phyloP scores from a whole-genome alignment of 2,113 vertebrate genomes.

The Suncus etruscus region DNA sequence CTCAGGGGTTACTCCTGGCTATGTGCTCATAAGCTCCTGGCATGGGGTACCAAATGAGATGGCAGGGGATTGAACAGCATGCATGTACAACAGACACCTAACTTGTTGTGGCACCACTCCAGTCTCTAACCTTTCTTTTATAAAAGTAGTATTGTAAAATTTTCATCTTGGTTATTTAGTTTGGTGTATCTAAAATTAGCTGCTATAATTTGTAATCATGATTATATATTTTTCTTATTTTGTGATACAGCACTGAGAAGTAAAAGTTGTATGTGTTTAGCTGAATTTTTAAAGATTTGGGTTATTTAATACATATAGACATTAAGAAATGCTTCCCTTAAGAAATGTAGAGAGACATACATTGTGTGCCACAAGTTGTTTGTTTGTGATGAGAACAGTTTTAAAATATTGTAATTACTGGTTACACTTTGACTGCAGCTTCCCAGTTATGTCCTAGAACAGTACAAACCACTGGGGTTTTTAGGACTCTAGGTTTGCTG shows the following conservation, averaged over 20 bases:
- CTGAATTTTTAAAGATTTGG: not conserved
- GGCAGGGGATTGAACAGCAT: too few relatives aligned
- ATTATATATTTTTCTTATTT: not conserved
- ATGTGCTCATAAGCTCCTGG: too few relatives aligned
- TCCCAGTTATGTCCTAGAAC: not conserved
- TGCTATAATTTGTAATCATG: conserved; percentile 30
- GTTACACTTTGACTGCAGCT: not conserved
- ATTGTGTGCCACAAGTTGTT: not conserved
- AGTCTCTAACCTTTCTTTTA: not conserved
- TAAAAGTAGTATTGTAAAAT: not conserved
- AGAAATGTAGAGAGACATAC: not conserved
- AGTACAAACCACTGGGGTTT: not conserved
- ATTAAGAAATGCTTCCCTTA: not conserved
- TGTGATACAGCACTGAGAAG: not conserved
- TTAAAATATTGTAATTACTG: not conserved
- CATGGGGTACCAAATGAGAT: too few relatives aligned
- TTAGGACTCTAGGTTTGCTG: not conserved
- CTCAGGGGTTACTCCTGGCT: too few relatives aligned
- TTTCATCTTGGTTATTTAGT: conserved; percentile 1
- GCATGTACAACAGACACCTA: too few relatives aligned
- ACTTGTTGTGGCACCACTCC: too few relatives aligned
- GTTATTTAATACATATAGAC: not conserved
- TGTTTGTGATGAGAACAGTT: not conserved
- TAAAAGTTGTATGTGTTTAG: not conserved
- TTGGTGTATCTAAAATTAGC: not conserved